Percentiles rank a stretch among this genome's conserved stretches.
Evolutionary conservation across 2,113 vertebrate species (phyloP).

Genomic region (Mirza zaza): DNA sequence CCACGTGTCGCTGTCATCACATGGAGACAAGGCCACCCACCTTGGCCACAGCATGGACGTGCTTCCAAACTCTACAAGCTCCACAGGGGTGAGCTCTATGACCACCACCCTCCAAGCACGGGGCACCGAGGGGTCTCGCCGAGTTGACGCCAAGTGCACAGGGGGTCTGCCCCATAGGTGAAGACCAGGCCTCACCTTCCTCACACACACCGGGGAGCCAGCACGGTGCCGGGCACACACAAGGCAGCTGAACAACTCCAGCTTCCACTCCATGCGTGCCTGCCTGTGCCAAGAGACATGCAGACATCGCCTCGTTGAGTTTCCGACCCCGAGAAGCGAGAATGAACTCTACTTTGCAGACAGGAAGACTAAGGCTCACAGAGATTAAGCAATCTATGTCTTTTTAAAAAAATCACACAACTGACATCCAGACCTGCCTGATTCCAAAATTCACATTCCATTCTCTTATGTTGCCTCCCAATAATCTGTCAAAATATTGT

Average conservation of each 20-base stretch:
- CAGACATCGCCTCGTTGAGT: neutral
- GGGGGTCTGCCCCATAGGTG: neutral
- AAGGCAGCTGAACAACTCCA: rapidly evolving
- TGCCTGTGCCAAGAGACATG: rapidly evolving
- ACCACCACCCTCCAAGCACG: rapidly evolving
- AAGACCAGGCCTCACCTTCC: neutral
- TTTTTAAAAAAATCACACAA: neutral
- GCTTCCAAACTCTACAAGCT: rapidly evolving
- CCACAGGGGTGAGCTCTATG: neutral
- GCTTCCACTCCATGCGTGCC: rapidly evolving
- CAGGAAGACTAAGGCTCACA: neutral
- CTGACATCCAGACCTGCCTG: neutral
- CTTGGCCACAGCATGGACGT: neutral
- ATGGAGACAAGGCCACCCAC: rapidly evolving
- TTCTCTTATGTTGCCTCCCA: neutral
- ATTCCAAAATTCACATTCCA: neutral
- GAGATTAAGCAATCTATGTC: neutral
- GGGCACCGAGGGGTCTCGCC: too few relatives aligned
- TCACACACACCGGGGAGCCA: neutral
- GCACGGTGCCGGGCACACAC: neutral
- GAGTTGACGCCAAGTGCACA: neutral
- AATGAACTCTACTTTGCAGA: neutral
- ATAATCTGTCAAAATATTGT: neutral
- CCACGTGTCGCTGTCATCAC: too few relatives aligned
- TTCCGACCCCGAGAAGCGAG: neutral